Evolutionary conservation across 2,113 vertebrate genomes (phyloP).

Genomic region (Anolis carolinensis): DNA sequence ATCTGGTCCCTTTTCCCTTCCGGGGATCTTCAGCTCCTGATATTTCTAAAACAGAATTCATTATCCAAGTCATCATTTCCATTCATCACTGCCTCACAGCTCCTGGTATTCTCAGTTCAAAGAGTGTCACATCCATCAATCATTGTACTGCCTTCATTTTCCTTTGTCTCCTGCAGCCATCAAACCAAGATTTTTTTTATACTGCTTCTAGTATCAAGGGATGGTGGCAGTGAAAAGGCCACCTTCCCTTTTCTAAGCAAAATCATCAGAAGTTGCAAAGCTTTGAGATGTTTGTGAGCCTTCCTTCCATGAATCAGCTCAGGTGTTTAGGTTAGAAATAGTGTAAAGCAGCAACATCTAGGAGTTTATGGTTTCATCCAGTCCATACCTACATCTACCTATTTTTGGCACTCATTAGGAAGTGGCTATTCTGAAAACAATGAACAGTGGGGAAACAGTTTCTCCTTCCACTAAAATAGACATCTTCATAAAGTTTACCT

Average conservation of each 20-base stretch:
- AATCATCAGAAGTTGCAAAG: background rate
- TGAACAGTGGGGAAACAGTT: background rate
- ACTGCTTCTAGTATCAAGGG: background rate
- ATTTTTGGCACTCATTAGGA: background rate
- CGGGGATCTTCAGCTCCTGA: conserved; percentile 38
- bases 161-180: conserved; percentile 55
- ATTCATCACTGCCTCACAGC: conserved; percentile 64
- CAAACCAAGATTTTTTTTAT: conserved; percentile 15
- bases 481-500: background rate
- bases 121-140: conserved; percentile 63
- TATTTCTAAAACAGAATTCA: conserved; percentile 67
- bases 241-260: conserved; percentile 1
- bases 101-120: conserved; percentile 52
- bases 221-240: background rate
- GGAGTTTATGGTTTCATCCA: background rate
- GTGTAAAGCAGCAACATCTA: background rate
- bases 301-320: background rate
- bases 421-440: background rate
- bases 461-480: background rate
- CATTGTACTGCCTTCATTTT: conserved; percentile 50
- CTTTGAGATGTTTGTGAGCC: background rate
- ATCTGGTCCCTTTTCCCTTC: conserved; percentile 41
- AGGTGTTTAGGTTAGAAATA: background rate
- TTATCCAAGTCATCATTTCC: conserved; percentile 68
- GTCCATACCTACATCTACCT: background rate